Base-by-base conservation (phyloP, 2,888 invertebrate species). In the Epinotia ramella region DNA sequence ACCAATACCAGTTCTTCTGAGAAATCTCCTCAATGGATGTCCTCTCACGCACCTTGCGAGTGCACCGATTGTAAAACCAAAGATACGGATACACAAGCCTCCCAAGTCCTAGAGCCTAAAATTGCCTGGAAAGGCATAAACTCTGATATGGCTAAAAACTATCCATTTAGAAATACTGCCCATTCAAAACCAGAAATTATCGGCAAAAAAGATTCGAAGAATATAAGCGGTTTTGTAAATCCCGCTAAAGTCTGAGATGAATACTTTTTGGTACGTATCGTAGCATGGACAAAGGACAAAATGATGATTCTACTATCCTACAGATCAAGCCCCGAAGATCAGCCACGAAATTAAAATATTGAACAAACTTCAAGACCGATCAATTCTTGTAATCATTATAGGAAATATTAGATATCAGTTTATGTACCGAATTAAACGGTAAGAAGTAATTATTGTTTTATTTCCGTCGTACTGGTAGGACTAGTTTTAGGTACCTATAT, bases 141-240 rank as follows among this genome's bases (percentile, higher is more conserved):
- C 5, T n/a, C n/a, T 13, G 53, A 53, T 6, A 53, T 53, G 53
- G 53, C 53, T 7, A 53, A 53, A 53, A 53, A 53, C n/a, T 53
- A 53, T 53, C 53, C 53, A n/a, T 53, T 53, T 7, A n/a, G n/a
- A 53, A 53, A 53, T 6, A 2, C 53, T n/a, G 16, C 53, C 5
- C 53, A 53, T 53, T 53, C 2, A 53, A 53, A n/a, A 53, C 53
- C 53, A 53, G 53, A 53, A 13, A n/a, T 53, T 5, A 53, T 4
- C n/a, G 2, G 53, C n/a, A 53, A n/a, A n/a, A 53, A 53, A 53
- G 53, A 53, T 13, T 53, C 53, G 5, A 49, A 16, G 49, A 53
- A 53, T n/a, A 53, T 53, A 53, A 53, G 53, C n/a, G 53, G 53
- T 53, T 53, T 53, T 53, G 53, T 53, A n/a, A 53, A 53, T n/a